A percentile compares a stretch with the other conserved stretches of the same genome.
Evolutionary conservation across 2,888 invertebrate species (phyloP).

Genomic region (Dichetophora obliterata): DNA sequence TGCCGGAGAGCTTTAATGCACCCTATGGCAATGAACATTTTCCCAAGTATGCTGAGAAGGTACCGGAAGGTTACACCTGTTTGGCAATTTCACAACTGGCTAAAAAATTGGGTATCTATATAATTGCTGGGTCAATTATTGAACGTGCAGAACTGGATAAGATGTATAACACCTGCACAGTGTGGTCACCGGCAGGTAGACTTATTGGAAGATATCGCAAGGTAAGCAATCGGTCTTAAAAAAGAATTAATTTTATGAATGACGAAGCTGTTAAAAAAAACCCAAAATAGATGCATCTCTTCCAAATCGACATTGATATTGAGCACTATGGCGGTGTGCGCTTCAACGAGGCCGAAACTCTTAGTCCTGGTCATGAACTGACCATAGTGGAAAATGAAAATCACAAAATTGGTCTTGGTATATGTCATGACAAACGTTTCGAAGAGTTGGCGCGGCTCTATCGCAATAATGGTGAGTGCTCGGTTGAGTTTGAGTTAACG

Average conservation of each 20-base stretch:
- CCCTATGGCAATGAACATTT: constrained; percentile 90
- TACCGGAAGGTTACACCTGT: constrained; percentile 86
- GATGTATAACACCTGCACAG: constrained; percentile 89
- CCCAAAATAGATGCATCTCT: constrained; percentile 83
- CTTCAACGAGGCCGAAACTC: constrained; percentile 89
- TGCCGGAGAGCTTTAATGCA: constrained; percentile 94
- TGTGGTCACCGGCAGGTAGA: constrained; percentile 84
- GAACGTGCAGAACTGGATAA: constrained; percentile 77
- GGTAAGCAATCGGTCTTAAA: constrained; percentile 70
- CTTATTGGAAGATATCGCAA: constrained; percentile 87
- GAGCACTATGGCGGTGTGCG: constrained; percentile 84
- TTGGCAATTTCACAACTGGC: constrained; percentile 80
- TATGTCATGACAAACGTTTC: constrained; percentile 96
- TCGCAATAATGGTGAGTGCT: constrained; percentile 72
- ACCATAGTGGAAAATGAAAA: constrained; percentile 80
- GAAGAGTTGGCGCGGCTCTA: constrained; percentile 86
- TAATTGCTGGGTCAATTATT: constrained; percentile 93
- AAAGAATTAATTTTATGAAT: background rate
- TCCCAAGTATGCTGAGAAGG: constrained; percentile 85
- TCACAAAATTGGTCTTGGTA: constrained; percentile 88
- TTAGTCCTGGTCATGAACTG: constrained; percentile 82
- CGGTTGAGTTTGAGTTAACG: too few relatives aligned
- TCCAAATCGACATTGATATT: constrained; percentile 83
- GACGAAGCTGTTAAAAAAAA: background rate
- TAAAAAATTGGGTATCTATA: constrained; percentile 79